Evolutionary conservation across 2,797 vertebrate species (phyloP).

Genomic region (Lacerta bilineata): DNA sequence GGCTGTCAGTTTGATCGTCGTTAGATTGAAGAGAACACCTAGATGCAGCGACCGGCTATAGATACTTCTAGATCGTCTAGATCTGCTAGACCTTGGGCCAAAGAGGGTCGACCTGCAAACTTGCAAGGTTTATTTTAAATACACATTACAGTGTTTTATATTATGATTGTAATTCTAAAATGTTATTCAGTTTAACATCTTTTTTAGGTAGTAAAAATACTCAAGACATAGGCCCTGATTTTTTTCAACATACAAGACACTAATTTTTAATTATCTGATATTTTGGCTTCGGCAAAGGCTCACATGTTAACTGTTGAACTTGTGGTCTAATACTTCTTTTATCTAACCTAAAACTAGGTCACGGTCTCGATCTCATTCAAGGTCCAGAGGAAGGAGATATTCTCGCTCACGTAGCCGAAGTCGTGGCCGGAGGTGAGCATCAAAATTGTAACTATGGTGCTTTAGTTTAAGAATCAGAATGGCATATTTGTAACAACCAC

Average conservation of each 20-base stretch:
- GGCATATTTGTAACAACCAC: background rate
- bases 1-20: constrained; percentile 93
- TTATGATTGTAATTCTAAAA: constrained; percentile 85
- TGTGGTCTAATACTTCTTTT: constrained; percentile 72
- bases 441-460: background rate
- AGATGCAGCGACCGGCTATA: constrained; percentile 94
- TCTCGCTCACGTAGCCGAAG: constrained; percentile 86
- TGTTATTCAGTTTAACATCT: constrained; percentile 85
- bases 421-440: constrained; percentile 83
- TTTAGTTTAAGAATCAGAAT: accelerated
- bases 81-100: constrained; percentile 94
- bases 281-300: constrained; percentile 76
- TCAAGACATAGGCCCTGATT: constrained; percentile 81
- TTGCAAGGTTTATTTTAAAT: constrained; percentile 97
- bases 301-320: constrained; percentile 24
- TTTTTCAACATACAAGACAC: constrained; percentile 79
- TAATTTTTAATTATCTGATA: constrained; percentile 77
- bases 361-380: constrained; percentile 84
- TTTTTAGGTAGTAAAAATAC: constrained; percentile 85
- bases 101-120: constrained; percentile 95
- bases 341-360: constrained; percentile 83
- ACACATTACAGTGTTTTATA: constrained; percentile 90
- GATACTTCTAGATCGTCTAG: constrained; percentile 94
- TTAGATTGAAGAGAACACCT: constrained; percentile 94
- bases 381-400: constrained; percentile 85